Evolutionary conservation across 2,888 invertebrate genomes (phyloP).

Genomic region (Dascillus cervinus): DNA sequence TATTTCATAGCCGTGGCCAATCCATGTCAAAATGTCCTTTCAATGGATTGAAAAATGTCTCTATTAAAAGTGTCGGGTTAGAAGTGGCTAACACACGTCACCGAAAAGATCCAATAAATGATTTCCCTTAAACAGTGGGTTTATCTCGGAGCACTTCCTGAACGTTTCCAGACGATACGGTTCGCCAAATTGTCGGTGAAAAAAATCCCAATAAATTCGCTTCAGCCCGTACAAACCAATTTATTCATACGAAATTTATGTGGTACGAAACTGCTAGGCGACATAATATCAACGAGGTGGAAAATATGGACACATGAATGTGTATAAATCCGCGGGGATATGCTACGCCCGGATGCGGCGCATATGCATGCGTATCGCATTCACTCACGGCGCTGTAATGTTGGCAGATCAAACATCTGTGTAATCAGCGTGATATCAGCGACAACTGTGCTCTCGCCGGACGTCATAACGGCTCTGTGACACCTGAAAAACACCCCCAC

Average conservation of each 20-base stretch:
- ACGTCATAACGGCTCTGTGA: conserved; percentile 15
- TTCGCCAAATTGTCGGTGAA: no score
- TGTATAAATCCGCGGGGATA: conserved; percentile 16
- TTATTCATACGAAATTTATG: conserved; percentile 16
- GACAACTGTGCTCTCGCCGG: conserved; percentile 13
- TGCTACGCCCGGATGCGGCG: conserved; percentile 12
- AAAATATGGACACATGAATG: conserved; percentile 15
- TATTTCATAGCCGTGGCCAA: no score
- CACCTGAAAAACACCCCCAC: conserved; percentile 15
- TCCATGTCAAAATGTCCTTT: no score
- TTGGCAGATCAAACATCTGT: conserved; percentile 18
- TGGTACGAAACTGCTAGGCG: conserved; percentile 7
- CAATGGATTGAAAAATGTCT: no score
- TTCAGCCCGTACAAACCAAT: no score
- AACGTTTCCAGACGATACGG: no score
- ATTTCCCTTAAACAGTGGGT: no score
- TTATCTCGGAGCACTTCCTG: no score
- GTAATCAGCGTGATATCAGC: conserved; percentile 15
- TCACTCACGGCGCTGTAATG: conserved; percentile 9
- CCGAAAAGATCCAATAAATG: no score
- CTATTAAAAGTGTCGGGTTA: no score
- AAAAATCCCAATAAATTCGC: no score
- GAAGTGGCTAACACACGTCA: no score
- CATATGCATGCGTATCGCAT: conserved; percentile 14
- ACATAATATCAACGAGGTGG: conserved; percentile 10